Evolutionary conservation across 2,113 vertebrate species (phyloP), one percentile per base, ranked within the genome.

Genomic region (Callospermophilus lateralis): DNA sequence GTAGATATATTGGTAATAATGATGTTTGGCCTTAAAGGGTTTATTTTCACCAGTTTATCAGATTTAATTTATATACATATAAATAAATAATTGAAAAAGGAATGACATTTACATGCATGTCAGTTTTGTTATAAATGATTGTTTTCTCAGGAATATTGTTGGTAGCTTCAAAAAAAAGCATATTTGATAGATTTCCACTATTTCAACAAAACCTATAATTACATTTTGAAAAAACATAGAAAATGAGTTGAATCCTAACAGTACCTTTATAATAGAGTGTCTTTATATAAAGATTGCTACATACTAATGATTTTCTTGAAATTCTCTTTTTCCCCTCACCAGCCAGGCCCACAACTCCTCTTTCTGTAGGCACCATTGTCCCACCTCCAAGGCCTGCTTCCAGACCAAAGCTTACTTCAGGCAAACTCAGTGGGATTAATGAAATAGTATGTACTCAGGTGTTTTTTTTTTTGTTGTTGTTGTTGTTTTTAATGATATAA

Each of bases 331-430:
- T 97, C 98, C 89, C 96, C 61, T 63, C 30, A 42, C 85, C 99
- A 97, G 99, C 99, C 97, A 98, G 99, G 94, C 99, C 99, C 28
- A 99, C 99, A 7, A 99, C 99, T 73, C 99, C 99, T 58, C 99
- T 99, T 98, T 98, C 99, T 78, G 94, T 99, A 65, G 99, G 99
- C 94, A 98, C 98, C 94, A 99, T 99, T 97, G 99, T 99, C 84
- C 99, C 99, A 17, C 99, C 99, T 22, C 99, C 99, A 83, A 99
- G 99, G 72, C 99, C 99, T 94, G 98, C 99, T 96, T 99, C 99
- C 95, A 99, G 99, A 98, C 99, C 99, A 98, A 99, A 99, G 98
- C 98, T 99, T 93, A 96, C 99, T 77, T 90, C 99, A 0, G 99
- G 98, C 79, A 99, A 99, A 98, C 99, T 99, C 85, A 99, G 99